Base-by-base conservation (phyloP, 2,888 invertebrate genomes). In the Limnephilus marmoratus region DNA sequence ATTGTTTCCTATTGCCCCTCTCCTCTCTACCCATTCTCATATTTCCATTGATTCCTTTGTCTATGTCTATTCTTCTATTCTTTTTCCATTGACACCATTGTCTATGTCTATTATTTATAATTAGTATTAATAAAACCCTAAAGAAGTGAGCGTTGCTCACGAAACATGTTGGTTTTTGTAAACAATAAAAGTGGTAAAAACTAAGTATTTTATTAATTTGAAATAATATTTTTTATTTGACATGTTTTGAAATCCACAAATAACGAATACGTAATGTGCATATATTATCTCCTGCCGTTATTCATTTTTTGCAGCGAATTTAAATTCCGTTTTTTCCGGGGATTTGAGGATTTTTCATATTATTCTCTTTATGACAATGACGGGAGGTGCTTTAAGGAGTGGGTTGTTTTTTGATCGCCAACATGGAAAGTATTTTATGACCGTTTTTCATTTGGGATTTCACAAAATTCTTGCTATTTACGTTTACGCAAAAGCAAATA, bases 191-290 rank as follows among this genome's bases (percentile, higher is more conserved):
- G n/a, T n/a, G n/a, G n/a, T n/a, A n/a, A n/a, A n/a, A n/a, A n/a
- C n/a, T n/a, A n/a, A n/a, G n/a, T n/a, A n/a, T n/a, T n/a, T n/a
- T n/a, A n/a, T n/a, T n/a, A n/a, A n/a, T n/a, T n/a, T n/a, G n/a
- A n/a, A n/a, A n/a, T n/a, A n/a, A n/a, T n/a, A n/a, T n/a, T n/a
- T 89, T 88, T 90, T 82, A 90, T 90, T 82, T 90, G 90, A 49
- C 90, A 90, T 82, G 82, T 90, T 90, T 90, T 45, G 81, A 90
- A 45, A 82, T 82, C 90, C 82, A 13, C 82, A 82, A 90, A 90
- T 90, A 90, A 90, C 82, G 41, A 49, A 45, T 90, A 29, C 90
- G 53, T 90, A 90, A 82, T 90, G 18, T 49, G n/a, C 82, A 81
- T 82, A 81, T 11, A 15, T 90, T 81, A 45, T 90, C 41, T 82